Evolutionary conservation across 2,888 invertebrate genomes (phyloP), one percentile per base, ranked within the genome.

Genomic region (Merodon equestris): DNA sequence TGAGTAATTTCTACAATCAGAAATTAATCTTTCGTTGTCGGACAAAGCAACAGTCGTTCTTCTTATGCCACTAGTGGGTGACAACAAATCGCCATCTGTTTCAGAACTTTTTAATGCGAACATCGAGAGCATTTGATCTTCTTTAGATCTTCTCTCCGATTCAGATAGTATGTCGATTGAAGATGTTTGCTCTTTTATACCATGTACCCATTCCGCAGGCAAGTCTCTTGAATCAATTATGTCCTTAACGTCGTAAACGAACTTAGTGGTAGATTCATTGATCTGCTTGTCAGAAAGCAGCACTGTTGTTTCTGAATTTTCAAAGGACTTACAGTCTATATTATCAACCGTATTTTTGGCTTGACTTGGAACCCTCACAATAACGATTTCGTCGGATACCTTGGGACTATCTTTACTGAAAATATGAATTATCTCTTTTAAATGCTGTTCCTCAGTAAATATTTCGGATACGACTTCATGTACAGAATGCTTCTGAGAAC

Each of bases 391-490:
- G 48, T 60, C 53, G 9, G 34, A 74, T 7, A 83, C 40, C 1
- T 79, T 83, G 56, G 40, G 40, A 40, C 5, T 9, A 27, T 27
- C 27, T 7, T 27, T 27, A 27, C 3, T 27, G 2, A 7, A 7
- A n/a, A n/a, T n/a, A n/a, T n/a, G n/a, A n/a, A n/a, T n/a, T 27
- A 27, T 2, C 3, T 85, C 85, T 3, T 71, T 82, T 0, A 83
- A 7, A 7, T 27, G 58, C 38, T 86, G 84, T 68, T 86, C 86
- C 10, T 84, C 82, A 2, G 40, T n/a, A 9, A 14, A 45, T 9
- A 27, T 7, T 7, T 27, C 27, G 27, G 27, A 27, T 4, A 27
- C 7, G 7, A 27, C 7, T 27, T 27, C 27, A 27, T 27, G 27
- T 27, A 7, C 7, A 27, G 27, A 27, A 27, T 27, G 27, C 27